phyloP scores from a whole-genome alignment of 2,113 vertebrate genomes.

The Atractosteus spatula region DNA sequence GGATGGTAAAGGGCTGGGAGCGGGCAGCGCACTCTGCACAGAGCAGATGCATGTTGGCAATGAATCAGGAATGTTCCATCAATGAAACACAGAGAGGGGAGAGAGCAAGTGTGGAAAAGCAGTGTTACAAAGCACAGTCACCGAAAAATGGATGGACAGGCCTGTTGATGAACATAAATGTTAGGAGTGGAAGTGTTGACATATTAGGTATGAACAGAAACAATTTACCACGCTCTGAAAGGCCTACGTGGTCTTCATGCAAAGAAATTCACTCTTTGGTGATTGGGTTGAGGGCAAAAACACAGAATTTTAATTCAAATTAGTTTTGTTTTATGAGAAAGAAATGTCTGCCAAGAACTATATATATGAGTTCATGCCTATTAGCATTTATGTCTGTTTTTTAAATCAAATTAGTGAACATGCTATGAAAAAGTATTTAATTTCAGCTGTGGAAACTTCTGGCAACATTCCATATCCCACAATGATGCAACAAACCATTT shows the following conservation, averaged over 20 bases:
- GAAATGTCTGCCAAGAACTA: no score
- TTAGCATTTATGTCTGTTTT: no score
- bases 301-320: no score
- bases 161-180: background rate
- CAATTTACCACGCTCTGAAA: background rate
- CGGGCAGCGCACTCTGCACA: constrained; percentile 63
- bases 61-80: background rate
- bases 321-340: no score
- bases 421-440: no score
- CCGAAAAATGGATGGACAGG: background rate
- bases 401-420: no score
- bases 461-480: no score
- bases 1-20: constrained; percentile 58
- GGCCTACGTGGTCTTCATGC: background rate
- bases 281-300: no score
- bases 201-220: background rate
- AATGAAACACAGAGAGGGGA: constrained; percentile 6
- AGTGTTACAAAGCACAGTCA: background rate
- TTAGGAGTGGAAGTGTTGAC: background rate
- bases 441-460: no score
- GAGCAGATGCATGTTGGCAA: constrained; percentile 56
- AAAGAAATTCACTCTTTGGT: no score
- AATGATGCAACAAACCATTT: no score
- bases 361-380: no score
- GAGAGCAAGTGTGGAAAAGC: background rate